A percentile compares a stretch with the other conserved stretches of the same genome.
Evolutionary conservation across 2,797 vertebrate genomes (phyloP).

Genomic region (Myiotriccus ornatus): DNA sequence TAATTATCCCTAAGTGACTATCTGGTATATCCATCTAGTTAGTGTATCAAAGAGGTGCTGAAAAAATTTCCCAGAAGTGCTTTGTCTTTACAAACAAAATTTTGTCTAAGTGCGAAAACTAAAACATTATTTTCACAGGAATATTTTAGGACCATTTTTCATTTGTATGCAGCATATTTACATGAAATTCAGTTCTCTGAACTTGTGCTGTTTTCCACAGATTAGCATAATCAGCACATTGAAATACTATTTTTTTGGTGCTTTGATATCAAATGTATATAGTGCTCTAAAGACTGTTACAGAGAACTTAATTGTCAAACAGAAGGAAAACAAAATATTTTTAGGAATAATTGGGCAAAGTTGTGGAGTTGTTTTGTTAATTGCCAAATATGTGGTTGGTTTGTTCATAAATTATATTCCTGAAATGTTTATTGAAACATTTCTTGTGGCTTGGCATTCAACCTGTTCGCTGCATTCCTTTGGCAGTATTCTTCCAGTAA

Average conservation of each 20-base stretch:
- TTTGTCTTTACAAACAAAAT: neutral
- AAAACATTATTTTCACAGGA: neutral
- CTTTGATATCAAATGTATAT: neutral
- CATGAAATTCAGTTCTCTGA: neutral
- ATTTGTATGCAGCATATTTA: neutral
- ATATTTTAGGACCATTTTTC: neutral
- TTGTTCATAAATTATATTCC: neutral
- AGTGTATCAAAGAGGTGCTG: neutral
- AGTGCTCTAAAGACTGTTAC: neutral
- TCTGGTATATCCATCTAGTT: neutral
- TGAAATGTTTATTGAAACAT: neutral
- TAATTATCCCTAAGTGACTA: neutral
- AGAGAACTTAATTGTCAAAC: neutral
- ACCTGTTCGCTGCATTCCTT: neutral
- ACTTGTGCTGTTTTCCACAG: neutral
- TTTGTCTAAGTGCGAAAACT: neutral
- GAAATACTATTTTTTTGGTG: neutral
- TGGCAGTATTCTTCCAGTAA: neutral
- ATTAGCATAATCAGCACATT: neutral
- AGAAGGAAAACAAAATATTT: neutral
- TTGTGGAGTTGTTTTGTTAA: neutral
- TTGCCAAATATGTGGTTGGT: neutral
- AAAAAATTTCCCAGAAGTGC: neutral
- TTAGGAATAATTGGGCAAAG: neutral
- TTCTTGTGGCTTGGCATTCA: conserved; percentile 7